Evolutionary conservation across 2,113 vertebrate genomes (phyloP).

Genomic region (Petrocephalus microphthalmus): DNA sequence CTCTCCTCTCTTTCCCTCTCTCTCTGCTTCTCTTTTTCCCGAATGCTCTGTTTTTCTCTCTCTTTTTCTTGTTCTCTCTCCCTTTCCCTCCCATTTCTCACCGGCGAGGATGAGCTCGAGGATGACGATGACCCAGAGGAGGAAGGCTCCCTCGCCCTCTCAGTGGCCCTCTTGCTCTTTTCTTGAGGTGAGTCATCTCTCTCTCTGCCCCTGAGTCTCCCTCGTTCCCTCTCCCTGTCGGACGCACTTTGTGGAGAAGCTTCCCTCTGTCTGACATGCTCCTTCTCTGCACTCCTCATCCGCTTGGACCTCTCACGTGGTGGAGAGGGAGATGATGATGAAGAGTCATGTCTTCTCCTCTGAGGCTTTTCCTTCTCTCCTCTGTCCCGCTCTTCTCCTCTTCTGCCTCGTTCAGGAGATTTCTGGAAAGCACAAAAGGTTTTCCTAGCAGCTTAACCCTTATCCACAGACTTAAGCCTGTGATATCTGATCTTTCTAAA

Average conservation of each 20-base stretch:
- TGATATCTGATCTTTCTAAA: background rate
- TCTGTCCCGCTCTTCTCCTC: conserved; percentile 20
- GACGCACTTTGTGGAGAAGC: background rate
- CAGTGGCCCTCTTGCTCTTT: conserved; percentile 21
- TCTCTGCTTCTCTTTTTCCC: background rate
- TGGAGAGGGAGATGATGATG: conserved; percentile 45
- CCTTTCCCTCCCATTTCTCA: conserved; percentile 19
- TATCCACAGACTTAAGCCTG: background rate
- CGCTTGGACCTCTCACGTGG: conserved; percentile 36
- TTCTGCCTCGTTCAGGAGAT: conserved; percentile 34
- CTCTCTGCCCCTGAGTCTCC: conserved; percentile 22
- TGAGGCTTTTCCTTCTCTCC: conserved; percentile 34
- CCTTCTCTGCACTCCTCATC: conserved; percentile 40
- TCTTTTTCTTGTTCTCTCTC: conserved; percentile 24
- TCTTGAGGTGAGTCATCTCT: conserved; percentile 29
- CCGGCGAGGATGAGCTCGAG: background rate
- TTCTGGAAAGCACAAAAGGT: conserved; percentile 34
- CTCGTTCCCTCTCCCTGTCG: conserved; percentile 25
- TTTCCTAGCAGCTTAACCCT: background rate
- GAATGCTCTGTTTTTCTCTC: conserved; percentile 2
- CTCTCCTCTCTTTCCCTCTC: background rate
- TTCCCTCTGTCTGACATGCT: conserved; percentile 28
- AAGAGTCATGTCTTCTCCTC: conserved; percentile 36
- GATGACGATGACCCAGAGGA: conserved; percentile 6
- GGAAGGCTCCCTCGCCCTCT: conserved; percentile 11